phyloP scores from a whole-genome alignment of 2,113 vertebrate genomes.

The Abramis brama region DNA sequence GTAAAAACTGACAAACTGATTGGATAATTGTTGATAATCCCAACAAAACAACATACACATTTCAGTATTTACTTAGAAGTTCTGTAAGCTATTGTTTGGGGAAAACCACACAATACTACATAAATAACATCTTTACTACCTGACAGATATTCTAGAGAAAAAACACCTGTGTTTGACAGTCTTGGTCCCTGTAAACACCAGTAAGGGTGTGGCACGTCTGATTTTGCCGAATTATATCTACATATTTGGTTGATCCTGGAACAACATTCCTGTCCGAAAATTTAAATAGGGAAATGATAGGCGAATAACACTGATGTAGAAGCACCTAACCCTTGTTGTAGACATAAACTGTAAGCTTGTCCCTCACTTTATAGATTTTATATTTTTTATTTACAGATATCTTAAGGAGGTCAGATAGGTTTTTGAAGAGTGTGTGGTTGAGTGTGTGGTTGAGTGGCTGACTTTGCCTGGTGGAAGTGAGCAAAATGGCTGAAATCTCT shows the following conservation, averaged over 20 bases:
- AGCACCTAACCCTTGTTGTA: too few relatives aligned
- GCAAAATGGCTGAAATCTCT: not conserved
- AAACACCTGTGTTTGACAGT: not conserved
- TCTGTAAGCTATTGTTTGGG: not conserved
- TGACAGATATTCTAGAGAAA: not conserved
- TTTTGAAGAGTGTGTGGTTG: not conserved
- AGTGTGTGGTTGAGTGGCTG: not conserved
- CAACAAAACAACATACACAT: not conserved
- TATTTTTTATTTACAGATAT: not conserved
- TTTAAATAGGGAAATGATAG: too few relatives aligned
- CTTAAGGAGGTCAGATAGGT: not conserved
- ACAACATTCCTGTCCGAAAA: too few relatives aligned
- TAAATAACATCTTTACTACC: not conserved
- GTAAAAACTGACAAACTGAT: not conserved
- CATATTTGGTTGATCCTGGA: too few relatives aligned
- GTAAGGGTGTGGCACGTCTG: not conserved
- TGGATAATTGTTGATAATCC: not conserved
- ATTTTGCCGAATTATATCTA: too few relatives aligned
- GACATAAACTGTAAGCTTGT: too few relatives aligned
- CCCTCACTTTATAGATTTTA: not conserved
- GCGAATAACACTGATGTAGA: too few relatives aligned
- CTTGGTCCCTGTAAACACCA: not conserved
- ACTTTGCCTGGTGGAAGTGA: not conserved
- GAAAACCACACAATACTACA: not conserved
- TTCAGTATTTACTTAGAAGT: not conserved